Evolutionary conservation across 1,140 invertebrate genomes (phyloP).

Genomic region (Penaeus japonicus): DNA sequence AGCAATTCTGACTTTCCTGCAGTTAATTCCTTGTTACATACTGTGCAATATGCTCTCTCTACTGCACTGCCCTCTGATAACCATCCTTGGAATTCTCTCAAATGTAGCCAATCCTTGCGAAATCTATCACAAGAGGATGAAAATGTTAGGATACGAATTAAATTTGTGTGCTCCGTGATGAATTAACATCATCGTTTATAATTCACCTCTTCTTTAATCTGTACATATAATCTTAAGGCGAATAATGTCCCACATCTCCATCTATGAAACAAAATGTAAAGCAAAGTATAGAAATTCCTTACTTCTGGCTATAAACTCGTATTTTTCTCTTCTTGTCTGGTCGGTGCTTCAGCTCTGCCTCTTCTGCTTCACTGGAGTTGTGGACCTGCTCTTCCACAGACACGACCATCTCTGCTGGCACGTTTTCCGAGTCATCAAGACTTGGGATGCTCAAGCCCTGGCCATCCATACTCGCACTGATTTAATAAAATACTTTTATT

Average conservation of each 20-base stretch:
- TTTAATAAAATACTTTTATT: too few relatives aligned
- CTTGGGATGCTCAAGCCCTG: neutral
- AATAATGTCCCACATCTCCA: neutral
- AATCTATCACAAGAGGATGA: neutral
- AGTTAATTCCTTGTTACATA: neutral
- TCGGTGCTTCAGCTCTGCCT: neutral
- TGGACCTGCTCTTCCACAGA: neutral
- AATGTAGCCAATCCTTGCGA: neutral
- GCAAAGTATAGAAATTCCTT: neutral
- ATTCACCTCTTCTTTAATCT: too few relatives aligned
- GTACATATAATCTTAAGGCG: too few relatives aligned
- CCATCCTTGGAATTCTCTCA: neutral
- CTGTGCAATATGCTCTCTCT: neutral
- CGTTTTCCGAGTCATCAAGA: neutral
- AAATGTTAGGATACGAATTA: too few relatives aligned
- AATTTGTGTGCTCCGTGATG: too few relatives aligned
- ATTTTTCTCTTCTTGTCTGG: neutral
- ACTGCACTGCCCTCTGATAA: neutral
- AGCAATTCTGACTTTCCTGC: conserved; percentile 2
- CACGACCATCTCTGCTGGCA: neutral
- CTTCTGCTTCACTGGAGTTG: neutral
- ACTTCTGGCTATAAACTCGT: neutral
- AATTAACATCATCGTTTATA: too few relatives aligned
- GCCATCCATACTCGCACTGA: neutral
- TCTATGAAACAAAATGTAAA: neutral